A percentile compares a stretch with the other conserved stretches of the same genome.
These are phyloP conservation scores for Danaus melanippus DNA, from an alignment of 1,140 invertebrate species.

Conservation along the genomic window DNA sequence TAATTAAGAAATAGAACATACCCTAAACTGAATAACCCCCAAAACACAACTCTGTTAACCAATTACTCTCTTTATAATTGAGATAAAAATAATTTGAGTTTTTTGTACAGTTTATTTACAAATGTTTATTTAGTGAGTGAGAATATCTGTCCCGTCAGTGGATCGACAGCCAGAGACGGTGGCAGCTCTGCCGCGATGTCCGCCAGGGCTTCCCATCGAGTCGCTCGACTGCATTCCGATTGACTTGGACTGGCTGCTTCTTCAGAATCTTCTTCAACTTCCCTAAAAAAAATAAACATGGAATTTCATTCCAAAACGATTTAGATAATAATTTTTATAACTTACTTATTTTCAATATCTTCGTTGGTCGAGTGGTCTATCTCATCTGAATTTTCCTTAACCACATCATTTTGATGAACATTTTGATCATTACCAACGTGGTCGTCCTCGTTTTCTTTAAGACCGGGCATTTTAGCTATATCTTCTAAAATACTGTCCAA, in stretches of 20 bases:
- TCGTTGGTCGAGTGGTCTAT: background rate
- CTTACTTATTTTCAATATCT: slow-evolving; percentile 5
- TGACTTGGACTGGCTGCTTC: slow-evolving; percentile 49
- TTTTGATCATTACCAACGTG: slow-evolving; percentile 2
- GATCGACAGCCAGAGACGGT: slow-evolving; percentile 61
- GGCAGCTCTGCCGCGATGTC: slow-evolving; percentile 68
- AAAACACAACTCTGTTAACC: no score
- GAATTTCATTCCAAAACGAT: no score
- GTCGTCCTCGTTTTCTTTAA: background rate
- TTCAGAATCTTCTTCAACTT: slow-evolving; percentile 16
- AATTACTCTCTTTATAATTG: no score
- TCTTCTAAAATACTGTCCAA: slow-evolving; percentile 18
- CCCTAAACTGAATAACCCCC: no score
- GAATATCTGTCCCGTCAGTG: slow-evolving; percentile 67
- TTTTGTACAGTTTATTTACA: slow-evolving; percentile 1
- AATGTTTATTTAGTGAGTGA: slow-evolving; percentile 47
- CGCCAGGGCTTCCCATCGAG: slow-evolving; percentile 69
- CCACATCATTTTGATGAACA: slow-evolving; percentile 4
- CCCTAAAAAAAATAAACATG: slow-evolving; percentile 8
- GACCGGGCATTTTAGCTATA: slow-evolving; percentile 5
- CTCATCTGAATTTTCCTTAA: slow-evolving; percentile 5
- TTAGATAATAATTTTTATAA: background rate
- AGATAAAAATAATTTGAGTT: background rate
- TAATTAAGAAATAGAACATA: no score
- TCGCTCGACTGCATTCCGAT: slow-evolving; percentile 57